Conservation (phyloP, 2,113 vertebrate genomes). For the Lophochroa leadbeateri region DNA sequence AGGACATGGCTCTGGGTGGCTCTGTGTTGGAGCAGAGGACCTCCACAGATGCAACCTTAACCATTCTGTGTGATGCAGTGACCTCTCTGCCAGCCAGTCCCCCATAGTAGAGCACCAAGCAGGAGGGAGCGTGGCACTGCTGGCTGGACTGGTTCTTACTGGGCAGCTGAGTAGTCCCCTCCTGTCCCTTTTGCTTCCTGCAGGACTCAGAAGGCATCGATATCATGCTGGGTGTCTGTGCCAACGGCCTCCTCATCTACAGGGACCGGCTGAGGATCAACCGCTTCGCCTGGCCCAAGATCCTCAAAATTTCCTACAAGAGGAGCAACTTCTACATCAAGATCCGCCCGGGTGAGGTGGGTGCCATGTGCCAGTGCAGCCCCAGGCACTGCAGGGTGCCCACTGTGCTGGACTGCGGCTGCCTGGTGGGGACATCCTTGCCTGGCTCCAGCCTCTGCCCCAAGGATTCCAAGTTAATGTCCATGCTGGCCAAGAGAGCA, state of each 20-base stretch:
- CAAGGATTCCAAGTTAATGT: not conserved
- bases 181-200: not conserved
- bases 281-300: conserved; percentile 99
- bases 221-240: conserved; percentile 97
- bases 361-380: not conserved
- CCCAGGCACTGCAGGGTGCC: fast-evolving
- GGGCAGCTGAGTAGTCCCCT: not conserved
- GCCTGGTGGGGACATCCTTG: not conserved
- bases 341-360: conserved; percentile 96
- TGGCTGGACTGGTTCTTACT: not conserved
- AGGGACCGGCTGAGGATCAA: conserved; percentile 96
- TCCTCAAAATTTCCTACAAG: conserved; percentile 99
- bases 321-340: conserved; percentile 99
- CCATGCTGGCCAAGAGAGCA: not conserved
- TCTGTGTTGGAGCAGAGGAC: not conserved
- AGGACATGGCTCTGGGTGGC: not conserved
- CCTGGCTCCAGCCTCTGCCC: not conserved
- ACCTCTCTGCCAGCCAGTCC: not conserved
- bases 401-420: not conserved
- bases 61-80: not conserved
- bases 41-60: not conserved
- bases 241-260: conserved; percentile 96
- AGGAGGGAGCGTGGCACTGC: not conserved
- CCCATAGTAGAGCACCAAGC: fast-evolving
- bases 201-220: conserved; percentile 98